Conservation (phyloP, 1,140 invertebrate genomes). For the Amyelois transitella region DNA sequence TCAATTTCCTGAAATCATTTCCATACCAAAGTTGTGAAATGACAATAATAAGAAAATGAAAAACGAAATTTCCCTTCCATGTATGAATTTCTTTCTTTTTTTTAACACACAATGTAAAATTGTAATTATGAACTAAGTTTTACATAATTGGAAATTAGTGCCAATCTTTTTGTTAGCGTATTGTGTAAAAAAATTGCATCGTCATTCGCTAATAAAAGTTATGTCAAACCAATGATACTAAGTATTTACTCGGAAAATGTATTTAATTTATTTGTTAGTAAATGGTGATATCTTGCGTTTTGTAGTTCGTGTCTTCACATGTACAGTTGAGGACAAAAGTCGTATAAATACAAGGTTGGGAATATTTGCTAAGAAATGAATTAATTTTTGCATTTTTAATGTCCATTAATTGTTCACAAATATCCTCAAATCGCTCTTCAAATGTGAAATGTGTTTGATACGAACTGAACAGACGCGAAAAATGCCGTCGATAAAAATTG, state of each 20-base stretch:
- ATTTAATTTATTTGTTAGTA: background rate
- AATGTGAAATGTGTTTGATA: too few species aligned
- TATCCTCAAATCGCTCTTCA: too few species aligned
- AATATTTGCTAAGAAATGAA: too few species aligned
- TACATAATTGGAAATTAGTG: conserved; percentile 23
- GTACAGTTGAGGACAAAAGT: too few species aligned
- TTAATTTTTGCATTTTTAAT: too few species aligned
- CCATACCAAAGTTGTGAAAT: conserved; percentile 51
- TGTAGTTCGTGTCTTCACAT: background rate
- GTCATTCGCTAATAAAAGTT: background rate
- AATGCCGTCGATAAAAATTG: too few species aligned
- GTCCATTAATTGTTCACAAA: too few species aligned
- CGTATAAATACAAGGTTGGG: too few species aligned
- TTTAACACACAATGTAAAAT: conserved; percentile 13
- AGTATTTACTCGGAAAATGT: background rate
- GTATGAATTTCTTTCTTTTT: conserved; percentile 20
- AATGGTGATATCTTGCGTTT: background rate
- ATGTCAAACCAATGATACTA: background rate
- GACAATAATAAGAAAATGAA: conserved; percentile 62
- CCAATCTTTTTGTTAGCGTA: conserved; percentile 16
- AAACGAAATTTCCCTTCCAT: conserved; percentile 14
- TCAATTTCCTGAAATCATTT: conserved; percentile 7
- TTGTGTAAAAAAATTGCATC: background rate
- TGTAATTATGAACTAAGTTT: conserved; percentile 15
- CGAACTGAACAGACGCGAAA: too few species aligned